phyloP scores from a whole-genome alignment of 1,140 invertebrate genomes.

The Lepidurus apus region DNA sequence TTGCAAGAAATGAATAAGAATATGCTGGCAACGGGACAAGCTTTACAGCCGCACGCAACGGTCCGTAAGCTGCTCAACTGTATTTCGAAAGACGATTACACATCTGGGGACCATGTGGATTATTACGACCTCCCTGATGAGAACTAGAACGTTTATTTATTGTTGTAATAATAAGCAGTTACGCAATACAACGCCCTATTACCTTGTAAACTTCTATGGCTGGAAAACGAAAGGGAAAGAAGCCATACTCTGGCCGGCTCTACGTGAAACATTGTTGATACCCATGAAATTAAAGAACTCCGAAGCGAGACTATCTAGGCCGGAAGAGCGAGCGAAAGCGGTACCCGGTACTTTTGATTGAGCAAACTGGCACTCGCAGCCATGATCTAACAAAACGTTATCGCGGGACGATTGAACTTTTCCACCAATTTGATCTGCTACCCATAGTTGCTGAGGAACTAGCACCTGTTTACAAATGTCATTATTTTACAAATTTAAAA shows the following conservation, averaged over 20 bases:
- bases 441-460: not conserved
- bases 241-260: not conserved
- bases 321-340: not conserved
- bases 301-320: not conserved
- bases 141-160: not conserved
- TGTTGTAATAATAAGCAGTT: not conserved
- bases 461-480: not conserved
- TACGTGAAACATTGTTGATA: not conserved
- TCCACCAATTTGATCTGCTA: not conserved
- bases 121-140: constrained; percentile 63
- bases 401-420: not conserved
- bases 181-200: not conserved
- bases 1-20: constrained; percentile 58
- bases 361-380: not conserved
- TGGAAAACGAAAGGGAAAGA: constrained; percentile 3
- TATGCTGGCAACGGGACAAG: constrained; percentile 50
- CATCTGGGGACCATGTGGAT: constrained; percentile 78
- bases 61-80: constrained; percentile 65
- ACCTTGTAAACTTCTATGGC: not conserved
- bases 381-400: not conserved
- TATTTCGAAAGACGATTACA: constrained; percentile 64
- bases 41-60: constrained; percentile 70
- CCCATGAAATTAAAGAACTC: constrained; percentile 3
- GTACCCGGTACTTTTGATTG: not conserved
- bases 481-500: not conserved